Base-by-base conservation (phyloP, 2,888 invertebrate genomes). In the Protophormia terraenovae region DNA sequence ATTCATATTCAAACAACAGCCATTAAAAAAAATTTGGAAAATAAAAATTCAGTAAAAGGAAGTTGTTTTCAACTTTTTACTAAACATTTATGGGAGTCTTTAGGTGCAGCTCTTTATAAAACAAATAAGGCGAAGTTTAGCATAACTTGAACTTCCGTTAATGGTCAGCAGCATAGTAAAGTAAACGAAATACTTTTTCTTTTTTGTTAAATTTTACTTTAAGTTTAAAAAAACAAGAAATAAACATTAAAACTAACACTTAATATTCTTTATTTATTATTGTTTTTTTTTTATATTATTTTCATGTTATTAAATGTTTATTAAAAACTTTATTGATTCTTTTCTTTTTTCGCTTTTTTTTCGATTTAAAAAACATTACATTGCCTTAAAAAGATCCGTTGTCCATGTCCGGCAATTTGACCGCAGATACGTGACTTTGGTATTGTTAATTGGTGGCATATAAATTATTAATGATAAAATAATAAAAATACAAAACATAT, bases 381-480 rank as follows among this genome's bases (percentile, higher is more conserved):
- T 22, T 75, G n/a, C 84, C 82, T 64, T 82, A 85, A 75, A 84
- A 82, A 85, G 85, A 79, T 85, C 85, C 85, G 85, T 85, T 85
- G 85, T 41, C 85, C 85, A 85, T 85, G 85, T 85, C 85, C 85
- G 85, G 85, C 73, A 75, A 75, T 71, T 62, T 85, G 85, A 85
- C 85, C 85, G 85, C 75, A 75, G 47, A 16, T 53, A 84, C 84
- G 84, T 84, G 84, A 84, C 81, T 72, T 27, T 76, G 35, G 41
- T 64, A 66, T 29, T 55, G 16, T 82, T 67, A 69, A 76, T 41
- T 45, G 64, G 22, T 66, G 47, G 58, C 69, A 47, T 64, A 27
- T 19, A 24, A 24, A 47, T 73, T 66, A 41, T 50, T 62, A 55
- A 38, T 41, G 58, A 67, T 67, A 41, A 53, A 19, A 41, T 2